Evolutionary conservation across 92 coral and sea anemone genomes (phyloP).

Genomic region (Galaxea fascicularis): DNA sequence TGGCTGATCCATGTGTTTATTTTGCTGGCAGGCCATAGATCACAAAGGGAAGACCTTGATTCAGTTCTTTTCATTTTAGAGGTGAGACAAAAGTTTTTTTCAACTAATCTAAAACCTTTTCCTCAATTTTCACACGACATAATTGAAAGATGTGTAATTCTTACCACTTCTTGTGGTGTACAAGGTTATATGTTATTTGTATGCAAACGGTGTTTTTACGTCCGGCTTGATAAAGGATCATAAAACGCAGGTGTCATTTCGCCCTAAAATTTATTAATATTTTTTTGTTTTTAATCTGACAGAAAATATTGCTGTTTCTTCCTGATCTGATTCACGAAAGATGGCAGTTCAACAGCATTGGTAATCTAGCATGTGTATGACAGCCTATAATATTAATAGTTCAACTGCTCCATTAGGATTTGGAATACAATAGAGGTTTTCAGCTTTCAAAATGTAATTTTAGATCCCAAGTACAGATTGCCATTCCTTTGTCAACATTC

Average conservation of each 20-base stretch:
- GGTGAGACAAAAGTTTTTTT: slow-evolving; percentile 57
- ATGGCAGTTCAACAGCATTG: slow-evolving; percentile 99
- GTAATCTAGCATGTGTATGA: slow-evolving; percentile 50
- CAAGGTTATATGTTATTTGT: neutral
- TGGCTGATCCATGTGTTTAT: slow-evolving; percentile 8
- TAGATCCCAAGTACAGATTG: too few relatives aligned
- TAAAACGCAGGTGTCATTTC: neutral
- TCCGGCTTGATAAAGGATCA: neutral
- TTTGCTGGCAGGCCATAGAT: slow-evolving; percentile 81
- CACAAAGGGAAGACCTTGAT: slow-evolving; percentile 95
- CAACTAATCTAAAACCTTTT: neutral
- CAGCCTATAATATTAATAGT: neutral
- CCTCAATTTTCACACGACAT: neutral
- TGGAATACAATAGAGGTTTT: too few relatives aligned
- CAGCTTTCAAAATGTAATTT: too few relatives aligned
- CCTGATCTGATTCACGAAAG: slow-evolving; percentile 93
- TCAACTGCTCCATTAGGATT: neutral
- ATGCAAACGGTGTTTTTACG: neutral
- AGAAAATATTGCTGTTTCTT: slow-evolving; percentile 89
- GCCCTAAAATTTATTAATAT: neutral
- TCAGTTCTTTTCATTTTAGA: slow-evolving; percentile 87
- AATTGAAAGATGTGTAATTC: neutral
- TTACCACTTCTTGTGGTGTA: neutral
- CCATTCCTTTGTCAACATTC: too few relatives aligned
- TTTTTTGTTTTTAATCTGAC: slow-evolving; percentile 30